Conservation (phyloP, 2,797 vertebrate species). For the Melanogrammus aeglefinus region DNA sequence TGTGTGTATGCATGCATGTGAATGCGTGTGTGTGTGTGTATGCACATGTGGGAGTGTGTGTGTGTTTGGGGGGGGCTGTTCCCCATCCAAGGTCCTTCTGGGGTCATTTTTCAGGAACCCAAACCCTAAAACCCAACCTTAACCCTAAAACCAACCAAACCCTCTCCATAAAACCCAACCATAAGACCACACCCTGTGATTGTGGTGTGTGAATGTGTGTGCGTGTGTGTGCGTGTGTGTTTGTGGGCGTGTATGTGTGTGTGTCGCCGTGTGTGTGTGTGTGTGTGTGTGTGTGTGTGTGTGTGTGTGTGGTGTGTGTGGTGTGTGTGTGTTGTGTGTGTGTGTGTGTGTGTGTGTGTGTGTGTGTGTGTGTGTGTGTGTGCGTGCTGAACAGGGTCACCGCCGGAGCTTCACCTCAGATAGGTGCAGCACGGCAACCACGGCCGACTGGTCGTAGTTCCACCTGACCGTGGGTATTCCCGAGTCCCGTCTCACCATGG, state of each 20-base stretch:
- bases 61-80: not conserved
- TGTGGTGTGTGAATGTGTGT: not conserved
- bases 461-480: constrained; percentile 88
- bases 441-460: constrained; percentile 92
- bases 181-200: not conserved
- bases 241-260: not conserved
- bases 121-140: not conserved
- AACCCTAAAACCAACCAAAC: not conserved
- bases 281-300: not conserved
- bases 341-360: not conserved
- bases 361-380: not conserved
- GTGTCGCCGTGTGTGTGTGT: not conserved
- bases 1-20: too few relatives aligned
- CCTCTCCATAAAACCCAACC: not conserved
- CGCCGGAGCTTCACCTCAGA: constrained; percentile 78
- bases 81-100: not conserved
- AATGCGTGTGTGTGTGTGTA: not conserved
- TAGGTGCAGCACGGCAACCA: constrained; percentile 92
- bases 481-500: constrained; percentile 80
- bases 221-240: not conserved
- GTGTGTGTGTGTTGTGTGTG: not conserved
- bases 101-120: not conserved
- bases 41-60: not conserved
- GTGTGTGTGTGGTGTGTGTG: too few relatives aligned
- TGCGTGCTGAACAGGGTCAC: constrained; percentile 4